A percentile compares a stretch with the other conserved stretches of the same genome.
These are phyloP conservation scores for Meghimatium bilineatum DNA, from an alignment of 2,888 invertebrate genomes.

Conservation along the genomic window DNA sequence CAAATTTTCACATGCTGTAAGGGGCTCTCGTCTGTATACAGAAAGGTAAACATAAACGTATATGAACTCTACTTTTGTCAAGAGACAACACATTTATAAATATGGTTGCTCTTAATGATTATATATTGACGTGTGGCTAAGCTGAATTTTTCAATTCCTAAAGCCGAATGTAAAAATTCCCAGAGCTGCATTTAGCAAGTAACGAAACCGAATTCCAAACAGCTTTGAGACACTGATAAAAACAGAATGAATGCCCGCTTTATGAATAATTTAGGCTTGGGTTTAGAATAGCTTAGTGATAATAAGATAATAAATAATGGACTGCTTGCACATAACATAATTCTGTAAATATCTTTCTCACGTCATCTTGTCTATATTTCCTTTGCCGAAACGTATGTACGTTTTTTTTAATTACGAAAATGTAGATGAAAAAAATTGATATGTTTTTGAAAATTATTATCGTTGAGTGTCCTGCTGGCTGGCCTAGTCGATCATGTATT, in stretches of 20 bases:
- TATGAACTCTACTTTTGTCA: background rate
- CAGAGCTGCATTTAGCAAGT: slow-evolving; percentile 10
- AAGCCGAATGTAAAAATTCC: slow-evolving; percentile 9
- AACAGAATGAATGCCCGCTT: slow-evolving; percentile 14
- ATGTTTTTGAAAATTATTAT: background rate
- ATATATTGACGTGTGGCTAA: slow-evolving; percentile 5
- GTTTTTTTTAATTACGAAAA: background rate
- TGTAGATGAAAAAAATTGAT: background rate
- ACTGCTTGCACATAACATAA: background rate
- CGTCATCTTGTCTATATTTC: background rate
- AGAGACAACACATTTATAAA: slow-evolving; percentile 21
- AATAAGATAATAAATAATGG: slow-evolving; percentile 17
- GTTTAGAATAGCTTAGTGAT: slow-evolving; percentile 4
- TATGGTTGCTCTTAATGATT: slow-evolving; percentile 5
- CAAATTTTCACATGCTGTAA: too few relatives aligned
- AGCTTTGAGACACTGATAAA: slow-evolving; percentile 11
- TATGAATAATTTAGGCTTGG: slow-evolving; percentile 1
- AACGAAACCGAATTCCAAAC: slow-evolving; percentile 1
- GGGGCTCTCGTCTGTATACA: background rate
- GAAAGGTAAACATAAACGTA: background rate
- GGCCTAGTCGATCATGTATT: too few relatives aligned
- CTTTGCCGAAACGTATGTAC: background rate
- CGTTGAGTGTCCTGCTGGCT: too few relatives aligned
- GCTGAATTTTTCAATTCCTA: slow-evolving; percentile 22
- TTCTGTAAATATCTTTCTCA: background rate